A percentile compares a stretch with the other conserved stretches of the same genome.
Conservation (phyloP, 2,888 invertebrate genomes). For the Hyposoter didymator region DNA sequence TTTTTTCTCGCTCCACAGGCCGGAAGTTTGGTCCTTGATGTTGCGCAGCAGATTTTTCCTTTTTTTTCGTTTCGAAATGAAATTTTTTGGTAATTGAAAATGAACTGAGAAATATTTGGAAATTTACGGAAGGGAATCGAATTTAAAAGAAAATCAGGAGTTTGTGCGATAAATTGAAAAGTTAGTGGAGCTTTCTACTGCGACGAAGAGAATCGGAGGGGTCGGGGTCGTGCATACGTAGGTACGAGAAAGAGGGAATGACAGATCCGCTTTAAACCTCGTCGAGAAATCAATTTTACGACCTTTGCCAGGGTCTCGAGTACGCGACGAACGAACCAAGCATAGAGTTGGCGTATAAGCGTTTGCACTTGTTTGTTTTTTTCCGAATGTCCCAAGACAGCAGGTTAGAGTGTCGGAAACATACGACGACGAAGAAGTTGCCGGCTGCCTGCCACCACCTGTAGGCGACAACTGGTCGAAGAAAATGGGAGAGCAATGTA, state of each 20-base stretch:
- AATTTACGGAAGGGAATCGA: neutral
- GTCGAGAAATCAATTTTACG: slow-evolving; percentile 79
- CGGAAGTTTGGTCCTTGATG: neutral
- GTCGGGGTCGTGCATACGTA: slow-evolving; percentile 34
- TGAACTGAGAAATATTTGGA: neutral
- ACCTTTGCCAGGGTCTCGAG: slow-evolving; percentile 64
- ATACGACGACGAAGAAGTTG: slow-evolving; percentile 22
- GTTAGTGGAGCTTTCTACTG: slow-evolving; percentile 11
- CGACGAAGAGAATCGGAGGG: slow-evolving; percentile 50
- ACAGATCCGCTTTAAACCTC: slow-evolving; percentile 61
- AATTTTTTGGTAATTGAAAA: neutral
- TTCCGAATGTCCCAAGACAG: slow-evolving; percentile 17
- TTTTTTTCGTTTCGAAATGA: neutral
- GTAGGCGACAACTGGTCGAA: slow-evolving; percentile 41
- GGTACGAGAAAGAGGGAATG: slow-evolving; percentile 40
- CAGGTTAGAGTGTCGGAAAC: slow-evolving; percentile 1
- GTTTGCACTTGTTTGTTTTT: slow-evolving; percentile 36
- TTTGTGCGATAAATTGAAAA: slow-evolving; percentile 25
- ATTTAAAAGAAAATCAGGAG: slow-evolving; percentile 12
- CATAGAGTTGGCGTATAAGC: slow-evolving; percentile 16
- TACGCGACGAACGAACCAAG: neutral
- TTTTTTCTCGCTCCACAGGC: neutral
- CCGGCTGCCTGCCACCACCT: slow-evolving; percentile 41
- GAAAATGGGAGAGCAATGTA: slow-evolving; percentile 12
- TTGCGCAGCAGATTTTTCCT: neutral